These are phyloP conservation scores for Grapholita molesta DNA, from an alignment of 1,140 invertebrate species.

Conservation along the genomic window DNA sequence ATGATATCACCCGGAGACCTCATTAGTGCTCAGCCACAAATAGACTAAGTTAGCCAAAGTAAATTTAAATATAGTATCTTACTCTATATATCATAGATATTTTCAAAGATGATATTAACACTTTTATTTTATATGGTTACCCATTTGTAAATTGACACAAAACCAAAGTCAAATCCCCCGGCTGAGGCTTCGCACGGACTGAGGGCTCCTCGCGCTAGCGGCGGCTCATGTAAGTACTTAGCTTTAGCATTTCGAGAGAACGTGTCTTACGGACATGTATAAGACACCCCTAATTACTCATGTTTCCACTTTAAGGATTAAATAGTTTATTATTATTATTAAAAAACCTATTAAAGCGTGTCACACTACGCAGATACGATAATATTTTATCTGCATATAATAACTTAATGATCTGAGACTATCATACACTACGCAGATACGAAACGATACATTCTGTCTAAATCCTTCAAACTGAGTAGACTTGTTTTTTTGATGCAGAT, in stretches of 20 bases:
- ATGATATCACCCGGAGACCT: neutral
- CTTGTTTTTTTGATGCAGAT: too few relatives aligned
- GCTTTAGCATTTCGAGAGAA: slow-evolving; percentile 22
- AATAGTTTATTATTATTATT: too few relatives aligned
- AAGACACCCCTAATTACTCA: too few relatives aligned
- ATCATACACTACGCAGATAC: too few relatives aligned
- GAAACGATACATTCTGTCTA: too few relatives aligned
- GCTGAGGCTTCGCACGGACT: slow-evolving; percentile 20
- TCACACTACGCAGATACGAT: too few relatives aligned
- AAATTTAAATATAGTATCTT: neutral
- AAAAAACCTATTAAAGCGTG: too few relatives aligned
- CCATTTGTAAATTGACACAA: slow-evolving; percentile 78
- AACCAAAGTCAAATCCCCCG: slow-evolving; percentile 72
- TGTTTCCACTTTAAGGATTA: too few relatives aligned
- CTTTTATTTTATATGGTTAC: slow-evolving; percentile 77
- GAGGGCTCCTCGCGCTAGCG: slow-evolving; percentile 13
- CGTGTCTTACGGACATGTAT: too few relatives aligned
- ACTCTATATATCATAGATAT: slow-evolving; percentile 26
- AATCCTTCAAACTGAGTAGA: too few relatives aligned
- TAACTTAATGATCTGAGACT: too few relatives aligned
- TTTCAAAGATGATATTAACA: slow-evolving; percentile 76
- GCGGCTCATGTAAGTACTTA: slow-evolving; percentile 62
- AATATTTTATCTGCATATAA: too few relatives aligned
- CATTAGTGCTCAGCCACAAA: neutral
- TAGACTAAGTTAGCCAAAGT: neutral